Evolutionary conservation across 2,888 invertebrate genomes (phyloP).

Genomic region (Allygus modestus): DNA sequence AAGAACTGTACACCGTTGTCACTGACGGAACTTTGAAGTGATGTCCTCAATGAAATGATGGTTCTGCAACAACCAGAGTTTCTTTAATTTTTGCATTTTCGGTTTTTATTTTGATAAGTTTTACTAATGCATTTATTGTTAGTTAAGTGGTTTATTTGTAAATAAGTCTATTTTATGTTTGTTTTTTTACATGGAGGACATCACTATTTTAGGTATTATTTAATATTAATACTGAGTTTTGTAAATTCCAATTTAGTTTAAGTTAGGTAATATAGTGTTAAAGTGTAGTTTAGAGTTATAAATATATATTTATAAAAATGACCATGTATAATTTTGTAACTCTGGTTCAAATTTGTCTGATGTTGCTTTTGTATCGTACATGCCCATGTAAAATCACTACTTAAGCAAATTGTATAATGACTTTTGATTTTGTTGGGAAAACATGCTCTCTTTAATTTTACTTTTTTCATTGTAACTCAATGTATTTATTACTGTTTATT

Average conservation of each 20-base stretch:
- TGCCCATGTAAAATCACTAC: neutral
- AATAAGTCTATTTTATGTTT: neutral
- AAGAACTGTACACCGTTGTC: neutral
- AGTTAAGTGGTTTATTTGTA: neutral
- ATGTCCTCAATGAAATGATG: neutral
- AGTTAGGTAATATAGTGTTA: conserved; percentile 20
- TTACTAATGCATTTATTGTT: conserved; percentile 10
- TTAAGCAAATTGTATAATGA: neutral
- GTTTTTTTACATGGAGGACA: neutral
- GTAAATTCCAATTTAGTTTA: conserved; percentile 39
- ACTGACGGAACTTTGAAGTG: neutral
- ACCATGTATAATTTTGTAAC: conserved; percentile 50
- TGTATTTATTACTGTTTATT: neutral
- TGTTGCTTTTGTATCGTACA: conserved; percentile 57
- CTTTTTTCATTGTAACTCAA: conserved; percentile 3
- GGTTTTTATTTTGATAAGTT: neutral
- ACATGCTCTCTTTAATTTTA: conserved; percentile 41
- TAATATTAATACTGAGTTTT: conserved; percentile 8
- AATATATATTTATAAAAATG: conserved; percentile 45
- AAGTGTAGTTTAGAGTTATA: conserved; percentile 28
- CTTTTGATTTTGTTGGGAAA: conserved; percentile 12
- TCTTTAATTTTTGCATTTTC: neutral
- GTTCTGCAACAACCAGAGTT: neutral
- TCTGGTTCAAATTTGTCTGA: conserved; percentile 12
- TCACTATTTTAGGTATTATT: conserved; percentile 14